Percentiles rank a stretch among this genome's conserved stretches.
phyloP scores from a whole-genome alignment of 1,140 invertebrate genomes.

The Myzus persicae region DNA sequence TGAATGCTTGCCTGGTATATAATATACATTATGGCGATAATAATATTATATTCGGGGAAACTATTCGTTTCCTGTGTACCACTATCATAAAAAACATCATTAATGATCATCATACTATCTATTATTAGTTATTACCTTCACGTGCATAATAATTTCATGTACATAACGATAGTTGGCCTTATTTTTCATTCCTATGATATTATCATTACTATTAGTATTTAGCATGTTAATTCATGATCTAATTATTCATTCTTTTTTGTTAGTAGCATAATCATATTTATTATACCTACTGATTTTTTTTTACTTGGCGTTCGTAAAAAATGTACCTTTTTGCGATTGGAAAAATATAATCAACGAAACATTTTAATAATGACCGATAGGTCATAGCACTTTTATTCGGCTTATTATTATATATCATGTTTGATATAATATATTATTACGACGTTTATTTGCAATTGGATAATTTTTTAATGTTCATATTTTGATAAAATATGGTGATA shows the following conservation, averaged over 20 bases:
- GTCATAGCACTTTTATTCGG: neutral
- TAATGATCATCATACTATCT: neutral
- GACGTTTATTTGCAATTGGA: neutral
- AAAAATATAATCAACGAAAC: neutral
- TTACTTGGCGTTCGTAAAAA: neutral
- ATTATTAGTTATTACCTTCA: constrained; percentile 29
- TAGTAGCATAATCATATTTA: neutral
- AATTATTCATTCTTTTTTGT: neutral
- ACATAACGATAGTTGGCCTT: constrained; percentile 1
- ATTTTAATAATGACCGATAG: neutral
- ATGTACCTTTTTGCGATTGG: neutral
- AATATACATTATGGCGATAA: constrained; percentile 15
- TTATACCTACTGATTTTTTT: neutral
- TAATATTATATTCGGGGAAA: constrained; percentile 32
- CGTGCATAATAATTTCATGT: constrained; percentile 1
- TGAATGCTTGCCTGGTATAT: neutral
- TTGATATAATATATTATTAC: constrained; percentile 1
- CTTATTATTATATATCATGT: neutral
- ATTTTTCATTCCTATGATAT: constrained; percentile 8
- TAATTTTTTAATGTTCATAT: neutral
- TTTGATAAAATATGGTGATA: too few relatives aligned
- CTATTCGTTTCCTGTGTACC: constrained; percentile 42
- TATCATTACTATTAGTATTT: neutral
- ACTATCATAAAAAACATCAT: constrained; percentile 44
- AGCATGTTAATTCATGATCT: neutral